Evolutionary conservation across 2,888 invertebrate genomes (phyloP), one percentile per base, ranked within the genome.

Genomic region (Torymus tubicola): DNA sequence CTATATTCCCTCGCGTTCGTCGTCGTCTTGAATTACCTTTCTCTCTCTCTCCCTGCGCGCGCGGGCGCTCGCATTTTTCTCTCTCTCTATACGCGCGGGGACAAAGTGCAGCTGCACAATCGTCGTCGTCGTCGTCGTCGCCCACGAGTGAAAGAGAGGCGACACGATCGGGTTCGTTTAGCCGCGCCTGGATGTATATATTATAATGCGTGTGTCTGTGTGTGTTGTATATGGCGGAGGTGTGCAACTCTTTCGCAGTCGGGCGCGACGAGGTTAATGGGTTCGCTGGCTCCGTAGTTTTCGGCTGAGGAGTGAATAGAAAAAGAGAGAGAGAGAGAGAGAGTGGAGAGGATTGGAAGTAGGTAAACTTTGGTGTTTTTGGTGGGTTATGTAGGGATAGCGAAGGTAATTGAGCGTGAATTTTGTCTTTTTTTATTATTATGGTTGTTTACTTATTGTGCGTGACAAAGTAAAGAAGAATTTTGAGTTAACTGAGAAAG

Each of bases 201-300:
- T 42, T 42, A 42, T 42, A 42, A 42, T 42, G 8, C 42, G 42
- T 42, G 1, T 8, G 31, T 31, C 0, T 31, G 42, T 42, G 31
- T 31, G 31, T 31, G 31, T 31, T 31, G 3, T 42, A 8, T 42
- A 42, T 42, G 42, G 42, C 42, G 42, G 42, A n/a, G n/a, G 57
- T n/a, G n/a, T 21, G 12, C 69, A 76, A 76, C 76, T 76, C 69
- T 76, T 76, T 76, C 31, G 63, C 63, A 55, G 61, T 63, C 53
- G 52, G 53, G 53, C 69, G 42, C n/a, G 60, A 69, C 69, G 55
- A 16, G 18, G 14, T 31, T 42, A 12, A 42, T 42, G 42, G 42
- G 42, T 42, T 42, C n/a, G 57, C 12, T 31, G 60, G 24, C 31
- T 42, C 8, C 42, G 42, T n/a, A 5, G 42, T 5, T 42, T 42